Conservation (phyloP, 2,797 vertebrate genomes). For the Crenuchus spilurus region DNA sequence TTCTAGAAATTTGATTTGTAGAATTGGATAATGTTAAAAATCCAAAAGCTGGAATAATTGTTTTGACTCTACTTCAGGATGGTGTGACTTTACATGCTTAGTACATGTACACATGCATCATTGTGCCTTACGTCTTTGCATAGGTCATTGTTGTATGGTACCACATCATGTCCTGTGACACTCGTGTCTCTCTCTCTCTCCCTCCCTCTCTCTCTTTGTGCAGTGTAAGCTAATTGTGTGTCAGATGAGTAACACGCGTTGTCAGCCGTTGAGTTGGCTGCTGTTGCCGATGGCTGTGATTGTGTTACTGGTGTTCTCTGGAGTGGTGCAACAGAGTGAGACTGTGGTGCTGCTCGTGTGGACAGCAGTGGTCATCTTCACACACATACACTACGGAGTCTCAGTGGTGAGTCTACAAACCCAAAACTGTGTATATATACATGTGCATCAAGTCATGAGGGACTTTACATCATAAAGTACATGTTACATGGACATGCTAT, state of each 20-base stretch:
- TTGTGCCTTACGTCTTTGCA: background rate
- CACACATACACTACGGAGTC: conserved; percentile 93
- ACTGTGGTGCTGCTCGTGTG: conserved; percentile 81
- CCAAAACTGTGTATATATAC: background rate
- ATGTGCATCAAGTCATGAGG: too few relatives aligned
- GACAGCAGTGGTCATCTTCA: conserved; percentile 81
- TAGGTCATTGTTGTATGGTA: conserved; percentile 8
- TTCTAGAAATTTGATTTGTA: too few relatives aligned
- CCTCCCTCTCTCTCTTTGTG: background rate
- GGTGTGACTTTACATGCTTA: too few relatives aligned
- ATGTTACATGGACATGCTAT: too few relatives aligned
- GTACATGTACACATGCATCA: background rate
- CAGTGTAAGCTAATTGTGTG: conserved; percentile 98
- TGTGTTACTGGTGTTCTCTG: conserved; percentile 75
- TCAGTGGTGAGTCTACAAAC: conserved; percentile 85
- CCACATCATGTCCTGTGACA: conserved; percentile 7
- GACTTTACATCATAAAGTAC: too few relatives aligned
- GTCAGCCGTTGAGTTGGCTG: conserved; percentile 89
- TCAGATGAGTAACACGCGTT: conserved; percentile 96
- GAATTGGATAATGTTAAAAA: too few relatives aligned
- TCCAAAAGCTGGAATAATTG: too few relatives aligned
- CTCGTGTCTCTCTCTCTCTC: conserved; percentile 10
- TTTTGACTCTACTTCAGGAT: too few relatives aligned
- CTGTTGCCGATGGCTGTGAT: conserved; percentile 83
- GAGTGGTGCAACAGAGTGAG: conserved; percentile 70